Evolutionary conservation across 2,888 invertebrate species (phyloP), one percentile per base, ranked within the genome.

Genomic region (Fragum fragum): DNA sequence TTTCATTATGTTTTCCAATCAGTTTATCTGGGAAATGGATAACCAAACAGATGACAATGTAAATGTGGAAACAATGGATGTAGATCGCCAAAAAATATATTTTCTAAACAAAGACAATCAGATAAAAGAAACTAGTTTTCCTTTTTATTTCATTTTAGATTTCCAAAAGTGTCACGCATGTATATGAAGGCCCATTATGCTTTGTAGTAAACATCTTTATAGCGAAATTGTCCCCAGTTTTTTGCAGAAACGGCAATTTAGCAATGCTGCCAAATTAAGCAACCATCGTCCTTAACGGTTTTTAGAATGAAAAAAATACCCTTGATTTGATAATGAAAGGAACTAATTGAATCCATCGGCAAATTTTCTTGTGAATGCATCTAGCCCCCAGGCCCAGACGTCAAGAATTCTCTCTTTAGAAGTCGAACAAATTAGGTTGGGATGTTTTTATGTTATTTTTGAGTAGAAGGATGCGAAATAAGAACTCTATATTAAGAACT

Each of bases 271-370:
- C 47, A 47, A 47, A 9, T 47, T 47, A 18, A 47, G 7, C 47
- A 47, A n/a, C 2, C 47, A 47, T 47, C n/a, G 18, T 47, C 47
- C 47, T 47, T 47, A 47, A 47, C 47, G 47, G 18, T 5, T 47
- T 47, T 47, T 18, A 47, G 47, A 47, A 14, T 18, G 47, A 47
- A 47, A 47, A 39, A 47, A 47, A 14, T 47, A 14, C 47, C 14
- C 47, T 47, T 47, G 18, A 47, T 47, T 47, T 47, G 47, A 47
- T 47, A 47, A 47, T 47, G 47, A 47, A 47, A n/a, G 47, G 47
- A 47, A 47, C 47, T 47, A 47, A 47, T 47, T 47, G 47, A 47
- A 47, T 47, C 47, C 47, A 47, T 47, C 14, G 47, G 47, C 47
- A 18, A 47, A 47, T 47, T 47, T 47, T 47, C 47, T 47, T 16